phyloP scores from a whole-genome alignment of 2,113 vertebrate species.

The Seriola aureovittata region DNA sequence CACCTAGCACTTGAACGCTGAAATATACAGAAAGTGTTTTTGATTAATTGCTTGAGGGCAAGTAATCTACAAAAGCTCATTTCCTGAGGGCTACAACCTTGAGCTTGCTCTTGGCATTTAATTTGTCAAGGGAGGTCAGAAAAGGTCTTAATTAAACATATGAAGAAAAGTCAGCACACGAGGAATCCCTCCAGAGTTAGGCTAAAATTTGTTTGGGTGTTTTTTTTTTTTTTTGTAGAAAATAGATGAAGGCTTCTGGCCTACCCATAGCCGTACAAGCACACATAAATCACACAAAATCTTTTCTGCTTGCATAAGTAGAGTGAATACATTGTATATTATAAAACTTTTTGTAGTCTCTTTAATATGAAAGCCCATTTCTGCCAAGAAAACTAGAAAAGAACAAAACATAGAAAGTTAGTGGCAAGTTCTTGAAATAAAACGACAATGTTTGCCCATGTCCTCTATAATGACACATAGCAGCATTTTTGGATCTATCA shows the following conservation, averaged over 20 bases:
- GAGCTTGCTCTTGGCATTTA: conserved; percentile 41
- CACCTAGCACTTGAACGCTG: conserved; percentile 69
- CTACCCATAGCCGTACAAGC: conserved; percentile 12
- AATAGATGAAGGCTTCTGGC: conserved; percentile 19
- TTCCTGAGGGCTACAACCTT: conserved; percentile 41
- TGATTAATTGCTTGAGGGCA: conserved; percentile 42
- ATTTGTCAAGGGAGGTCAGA: conserved; percentile 44
- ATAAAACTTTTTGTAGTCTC: background rate
- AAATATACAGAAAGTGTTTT: conserved; percentile 15
- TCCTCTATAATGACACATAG: background rate
- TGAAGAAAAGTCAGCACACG: conserved; percentile 24
- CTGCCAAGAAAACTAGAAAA: background rate
- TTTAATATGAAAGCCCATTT: conserved; percentile 12
- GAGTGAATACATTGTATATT: background rate
- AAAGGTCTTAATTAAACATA: conserved; percentile 65
- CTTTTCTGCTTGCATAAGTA: conserved; percentile 5
- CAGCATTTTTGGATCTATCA: background rate
- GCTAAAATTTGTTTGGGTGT: background rate
- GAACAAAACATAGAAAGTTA: background rate
- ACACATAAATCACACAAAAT: background rate
- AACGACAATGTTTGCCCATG: background rate
- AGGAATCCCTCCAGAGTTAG: conserved; percentile 9
- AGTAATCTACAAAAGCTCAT: conserved; percentile 11
- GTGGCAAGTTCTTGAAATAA: too few species aligned
- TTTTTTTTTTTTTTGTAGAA: conserved; percentile 43